These are phyloP conservation scores for Coracopsis vasa DNA, from an alignment of 2,113 vertebrate species.

Conservation along the genomic window DNA sequence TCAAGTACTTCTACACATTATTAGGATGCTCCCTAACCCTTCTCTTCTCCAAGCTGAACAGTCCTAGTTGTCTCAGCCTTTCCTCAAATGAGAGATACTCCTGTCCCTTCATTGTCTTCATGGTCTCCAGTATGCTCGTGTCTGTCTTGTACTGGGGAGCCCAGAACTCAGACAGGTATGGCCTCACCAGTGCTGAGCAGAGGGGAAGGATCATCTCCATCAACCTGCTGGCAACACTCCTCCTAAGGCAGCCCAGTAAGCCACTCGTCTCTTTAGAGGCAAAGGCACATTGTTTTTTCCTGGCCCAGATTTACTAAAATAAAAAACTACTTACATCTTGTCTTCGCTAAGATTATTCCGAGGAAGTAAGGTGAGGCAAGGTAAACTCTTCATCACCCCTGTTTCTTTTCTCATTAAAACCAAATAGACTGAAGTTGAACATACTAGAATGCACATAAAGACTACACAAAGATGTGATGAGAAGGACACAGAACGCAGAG, in stretches of 20 bases:
- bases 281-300: background rate
- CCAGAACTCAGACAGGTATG: background rate
- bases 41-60: background rate
- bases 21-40: background rate
- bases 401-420: background rate
- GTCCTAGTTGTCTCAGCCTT: background rate
- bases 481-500: background rate
- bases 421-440: background rate
- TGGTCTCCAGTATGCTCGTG: background rate
- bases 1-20: background rate
- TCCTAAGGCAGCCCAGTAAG: background rate
- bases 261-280: background rate
- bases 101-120: too few relatives aligned
- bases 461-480: background rate
- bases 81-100: background rate
- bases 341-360: background rate
- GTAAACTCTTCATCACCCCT: background rate
- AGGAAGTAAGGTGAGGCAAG: background rate
- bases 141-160: background rate
- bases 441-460: background rate
- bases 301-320: background rate
- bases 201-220: background rate
- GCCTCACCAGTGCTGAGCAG: background rate
- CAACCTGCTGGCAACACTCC: rapidly evolving
- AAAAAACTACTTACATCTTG: background rate